Evolutionary conservation across 2,888 invertebrate genomes (phyloP), one percentile per base, ranked within the genome.

Genomic region (Ectemnius continuus): DNA sequence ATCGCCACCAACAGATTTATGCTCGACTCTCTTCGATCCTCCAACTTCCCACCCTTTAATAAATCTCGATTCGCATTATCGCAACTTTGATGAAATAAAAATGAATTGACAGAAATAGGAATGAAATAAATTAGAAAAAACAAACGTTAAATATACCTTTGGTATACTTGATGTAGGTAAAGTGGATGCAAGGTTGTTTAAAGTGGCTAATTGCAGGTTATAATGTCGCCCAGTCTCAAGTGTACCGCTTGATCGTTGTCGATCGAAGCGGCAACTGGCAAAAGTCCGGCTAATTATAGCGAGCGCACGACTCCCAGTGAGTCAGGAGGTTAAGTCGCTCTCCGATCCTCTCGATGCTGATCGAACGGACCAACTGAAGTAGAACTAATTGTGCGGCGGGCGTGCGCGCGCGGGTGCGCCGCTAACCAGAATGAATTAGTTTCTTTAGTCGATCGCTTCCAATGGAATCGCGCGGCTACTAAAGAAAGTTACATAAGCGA

Each of bases 371-470:
- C 70, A 72, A 73, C 66, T 71, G 62, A 63, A 52, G 76, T 74
- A 76, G 79, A 81, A 81, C 79, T 81, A 81, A 81, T 81, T 70
- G 74, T 70, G 11, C 36, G 2, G 2, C 36, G 36, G 6, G 36
- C 36, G 36, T 0, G 36, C 45, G 67, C 61, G 61, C 36, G 36
- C 36, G 36, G 36, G 36, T 26, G 67, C 61, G 61, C 47, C 60
- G 59, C 60, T 72, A 66, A 76, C 63, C 57, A 11, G 76, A 64
- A 73, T 70, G 68, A 73, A 76, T 77, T 70, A 73, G 57, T 61
- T 61, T 58, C 70, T 28, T 81, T 80, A 78, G 70, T 74, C 76
- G 36, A 74, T 79, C 70, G 64, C 61, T 61, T 57, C 63, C 72
- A 70, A 70, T 80, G 36, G 36, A 74, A 78, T 80, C 74, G 68